Percentiles rank a stretch among this genome's conserved stretches.
These are phyloP conservation scores for Phrixothrix hirtus DNA, from an alignment of 2,888 invertebrate species.

Conservation along the genomic window DNA sequence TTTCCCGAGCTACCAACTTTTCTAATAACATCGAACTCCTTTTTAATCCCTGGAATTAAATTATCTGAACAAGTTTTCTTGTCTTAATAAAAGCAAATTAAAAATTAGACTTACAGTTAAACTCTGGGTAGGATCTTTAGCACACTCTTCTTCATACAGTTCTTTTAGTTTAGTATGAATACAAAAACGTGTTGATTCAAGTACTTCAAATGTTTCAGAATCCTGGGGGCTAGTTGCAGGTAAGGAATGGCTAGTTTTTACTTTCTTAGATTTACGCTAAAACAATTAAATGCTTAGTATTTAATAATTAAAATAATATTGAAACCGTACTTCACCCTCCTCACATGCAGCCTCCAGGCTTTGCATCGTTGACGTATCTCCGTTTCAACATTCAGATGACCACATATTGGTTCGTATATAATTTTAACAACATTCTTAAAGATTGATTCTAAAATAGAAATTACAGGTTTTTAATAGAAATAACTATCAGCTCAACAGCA, in stretches of 20 bases:
- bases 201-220: conserved; percentile 34
- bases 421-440: conserved; percentile 11
- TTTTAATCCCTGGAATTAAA: conserved; percentile 61
- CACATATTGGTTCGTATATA: conserved; percentile 44
- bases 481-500: no score
- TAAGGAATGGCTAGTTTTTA: conserved; percentile 49
- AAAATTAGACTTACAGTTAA: conserved; percentile 36
- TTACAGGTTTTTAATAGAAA: no score
- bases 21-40: conserved; percentile 76
- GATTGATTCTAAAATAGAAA: conserved; percentile 14
- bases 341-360: conserved; percentile 69
- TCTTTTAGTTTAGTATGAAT: conserved; percentile 55
- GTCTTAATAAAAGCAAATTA: background rate
- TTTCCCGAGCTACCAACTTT: conserved; percentile 81
- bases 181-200: conserved; percentile 48
- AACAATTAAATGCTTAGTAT: conserved; percentile 28
- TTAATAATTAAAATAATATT: background rate
- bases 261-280: conserved; percentile 51
- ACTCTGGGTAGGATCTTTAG: conserved; percentile 41
- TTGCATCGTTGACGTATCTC: conserved; percentile 62
- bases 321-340: conserved; percentile 65
- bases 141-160: conserved; percentile 52
- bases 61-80: background rate
- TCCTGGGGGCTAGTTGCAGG: conserved; percentile 51
- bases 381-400: conserved; percentile 56